phyloP scores from a whole-genome alignment of 64 coral and sea anemone species.

The Astreopora myriophthalma region DNA sequence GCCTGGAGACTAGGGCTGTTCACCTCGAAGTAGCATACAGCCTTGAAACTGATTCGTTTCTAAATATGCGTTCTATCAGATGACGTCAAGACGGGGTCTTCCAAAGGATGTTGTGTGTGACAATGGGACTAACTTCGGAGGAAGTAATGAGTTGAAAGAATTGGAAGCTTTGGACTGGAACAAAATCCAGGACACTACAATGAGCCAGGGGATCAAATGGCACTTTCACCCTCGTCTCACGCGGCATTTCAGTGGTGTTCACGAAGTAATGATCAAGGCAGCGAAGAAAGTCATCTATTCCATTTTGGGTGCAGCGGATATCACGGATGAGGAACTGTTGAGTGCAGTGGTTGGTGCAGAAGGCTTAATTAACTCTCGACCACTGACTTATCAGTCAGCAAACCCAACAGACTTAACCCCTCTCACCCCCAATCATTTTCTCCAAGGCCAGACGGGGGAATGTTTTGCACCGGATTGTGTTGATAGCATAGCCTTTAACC shows the following conservation, averaged over 20 bases:
- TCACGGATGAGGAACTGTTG: slow-evolving; percentile 2
- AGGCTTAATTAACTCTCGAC: slow-evolving; percentile 3
- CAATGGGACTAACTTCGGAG: slow-evolving; percentile 35
- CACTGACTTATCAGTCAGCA: slow-evolving; percentile 26
- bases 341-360: slow-evolving; percentile 51
- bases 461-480: neutral
- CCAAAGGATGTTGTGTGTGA: neutral
- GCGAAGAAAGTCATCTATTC: neutral
- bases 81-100: neutral
- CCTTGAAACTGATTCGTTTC: slow-evolving; percentile 33
- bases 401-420: neutral
- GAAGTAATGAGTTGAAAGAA: neutral
- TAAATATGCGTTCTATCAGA: neutral
- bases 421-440: neutral
- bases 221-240: slow-evolving; percentile 18
- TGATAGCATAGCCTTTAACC: slow-evolving; percentile 4
- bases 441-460: neutral
- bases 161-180: neutral
- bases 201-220: neutral
- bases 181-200: neutral
- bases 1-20: neutral
- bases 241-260: slow-evolving; percentile 30
- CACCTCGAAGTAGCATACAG: neutral
- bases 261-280: slow-evolving; percentile 56
- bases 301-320: neutral